A percentile compares a stretch with the other conserved stretches of the same genome.
Conservation (phyloP, 2,888 invertebrate species). For the Fragum sueziense region DNA sequence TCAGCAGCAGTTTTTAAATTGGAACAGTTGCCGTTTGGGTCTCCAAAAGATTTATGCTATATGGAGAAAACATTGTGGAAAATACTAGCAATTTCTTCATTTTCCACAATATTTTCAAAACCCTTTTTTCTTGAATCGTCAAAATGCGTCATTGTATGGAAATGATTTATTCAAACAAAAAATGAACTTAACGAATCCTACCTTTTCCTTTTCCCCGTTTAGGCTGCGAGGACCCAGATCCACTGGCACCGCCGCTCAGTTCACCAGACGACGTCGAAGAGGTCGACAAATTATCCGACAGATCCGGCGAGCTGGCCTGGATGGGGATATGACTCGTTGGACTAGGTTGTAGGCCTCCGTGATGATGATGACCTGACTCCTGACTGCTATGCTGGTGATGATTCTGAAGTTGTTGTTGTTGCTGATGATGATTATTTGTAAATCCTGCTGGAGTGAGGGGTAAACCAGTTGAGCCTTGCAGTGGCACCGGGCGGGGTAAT, state of each 20-base stretch:
- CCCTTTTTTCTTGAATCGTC: not conserved
- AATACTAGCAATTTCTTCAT: too few species aligned
- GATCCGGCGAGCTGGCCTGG: constrained; percentile 8
- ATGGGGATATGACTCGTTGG: not conserved
- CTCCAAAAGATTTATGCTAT: too few species aligned
- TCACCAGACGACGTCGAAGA: constrained; percentile 24
- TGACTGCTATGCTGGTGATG: not conserved
- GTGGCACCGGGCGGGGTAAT: constrained; percentile 1
- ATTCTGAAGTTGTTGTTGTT: not conserved
- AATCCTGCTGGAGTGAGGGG: not conserved
- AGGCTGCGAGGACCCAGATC: not conserved
- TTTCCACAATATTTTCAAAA: not conserved
- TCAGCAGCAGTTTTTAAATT: too few species aligned
- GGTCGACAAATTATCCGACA: constrained; percentile 28
- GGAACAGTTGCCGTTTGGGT: too few species aligned
- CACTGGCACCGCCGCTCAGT: not conserved
- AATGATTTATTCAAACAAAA: not conserved
- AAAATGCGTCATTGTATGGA: not conserved
- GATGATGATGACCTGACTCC: not conserved
- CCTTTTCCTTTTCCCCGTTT: constrained; percentile 23
- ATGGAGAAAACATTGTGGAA: too few species aligned
- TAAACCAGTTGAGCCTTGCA: not conserved
- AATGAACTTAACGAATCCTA: not conserved
- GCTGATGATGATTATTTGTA: not conserved
- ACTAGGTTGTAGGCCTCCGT: not conserved